These are phyloP conservation scores for Theretra japonica DNA, from an alignment of 2,888 invertebrate species.

Conservation along the genomic window DNA sequence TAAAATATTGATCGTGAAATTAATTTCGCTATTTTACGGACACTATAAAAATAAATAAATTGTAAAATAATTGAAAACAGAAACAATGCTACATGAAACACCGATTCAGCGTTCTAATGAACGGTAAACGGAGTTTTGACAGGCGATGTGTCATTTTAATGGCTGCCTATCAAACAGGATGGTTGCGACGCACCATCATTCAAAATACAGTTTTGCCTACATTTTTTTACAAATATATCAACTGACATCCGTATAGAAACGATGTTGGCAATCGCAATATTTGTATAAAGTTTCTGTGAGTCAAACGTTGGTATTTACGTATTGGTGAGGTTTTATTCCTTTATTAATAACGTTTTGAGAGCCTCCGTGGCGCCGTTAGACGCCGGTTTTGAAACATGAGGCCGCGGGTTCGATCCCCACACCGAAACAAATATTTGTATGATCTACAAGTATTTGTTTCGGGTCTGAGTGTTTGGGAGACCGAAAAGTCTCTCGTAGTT, in stretches of 20 bases:
- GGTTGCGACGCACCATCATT: not conserved
- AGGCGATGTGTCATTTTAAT: constrained; percentile 19
- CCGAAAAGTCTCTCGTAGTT: too few relatives aligned
- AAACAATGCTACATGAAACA: not conserved
- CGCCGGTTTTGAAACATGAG: too few relatives aligned
- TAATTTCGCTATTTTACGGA: too few relatives aligned
- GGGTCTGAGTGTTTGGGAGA: too few relatives aligned
- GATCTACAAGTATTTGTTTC: too few relatives aligned
- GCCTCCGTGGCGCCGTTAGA: too few relatives aligned
- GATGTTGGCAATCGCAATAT: not conserved
- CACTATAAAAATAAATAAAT: not conserved
- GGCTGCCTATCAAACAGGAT: not conserved
- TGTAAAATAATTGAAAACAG: not conserved
- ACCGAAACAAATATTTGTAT: too few relatives aligned
- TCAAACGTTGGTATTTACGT: not conserved
- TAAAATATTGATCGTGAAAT: too few relatives aligned
- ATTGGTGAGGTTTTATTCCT: not conserved
- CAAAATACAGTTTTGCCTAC: not conserved
- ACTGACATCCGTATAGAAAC: not conserved
- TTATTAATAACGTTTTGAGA: too few relatives aligned
- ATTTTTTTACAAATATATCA: not conserved
- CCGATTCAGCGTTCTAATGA: not conserved
- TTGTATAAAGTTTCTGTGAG: not conserved
- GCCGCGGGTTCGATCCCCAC: too few relatives aligned
- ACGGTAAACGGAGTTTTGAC: constrained; percentile 13